Conservation (phyloP, 2,888 invertebrate species). For the Plebejus melissa region DNA sequence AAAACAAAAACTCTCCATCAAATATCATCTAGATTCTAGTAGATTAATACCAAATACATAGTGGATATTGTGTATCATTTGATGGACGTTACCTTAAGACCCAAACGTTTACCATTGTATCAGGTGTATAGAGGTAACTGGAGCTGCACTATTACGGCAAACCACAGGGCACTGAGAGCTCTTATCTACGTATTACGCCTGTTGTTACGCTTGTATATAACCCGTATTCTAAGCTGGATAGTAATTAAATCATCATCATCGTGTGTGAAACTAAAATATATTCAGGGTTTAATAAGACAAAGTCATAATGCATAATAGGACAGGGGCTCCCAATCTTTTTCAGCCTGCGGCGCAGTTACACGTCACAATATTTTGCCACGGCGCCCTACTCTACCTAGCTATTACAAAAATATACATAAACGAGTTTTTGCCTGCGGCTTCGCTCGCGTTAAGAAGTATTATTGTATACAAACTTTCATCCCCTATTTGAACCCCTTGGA, state of each 20-base stretch:
- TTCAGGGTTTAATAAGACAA: no score
- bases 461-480: no score
- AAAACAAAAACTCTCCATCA: not conserved
- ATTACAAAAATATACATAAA: no score
- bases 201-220: conserved; percentile 32
- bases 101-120: conserved; percentile 13
- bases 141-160: conserved; percentile 35
- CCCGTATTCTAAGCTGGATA: not conserved
- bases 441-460: no score
- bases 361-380: no score
- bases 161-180: conserved; percentile 37
- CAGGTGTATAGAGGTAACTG: conserved; percentile 32
- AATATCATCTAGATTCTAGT: not conserved
- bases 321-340: no score
- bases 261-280: not conserved
- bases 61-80: not conserved
- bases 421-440: no score
- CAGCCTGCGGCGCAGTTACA: no score
- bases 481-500: no score
- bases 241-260: not conserved
- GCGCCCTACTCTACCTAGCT: no score
- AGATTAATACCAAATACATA: not conserved
- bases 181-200: conserved; percentile 40
- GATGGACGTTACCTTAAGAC: conserved; percentile 13
- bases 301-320: no score